These are phyloP conservation scores for Andrena fulva DNA, from an alignment of 2,888 invertebrate genomes.

Conservation along the genomic window DNA sequence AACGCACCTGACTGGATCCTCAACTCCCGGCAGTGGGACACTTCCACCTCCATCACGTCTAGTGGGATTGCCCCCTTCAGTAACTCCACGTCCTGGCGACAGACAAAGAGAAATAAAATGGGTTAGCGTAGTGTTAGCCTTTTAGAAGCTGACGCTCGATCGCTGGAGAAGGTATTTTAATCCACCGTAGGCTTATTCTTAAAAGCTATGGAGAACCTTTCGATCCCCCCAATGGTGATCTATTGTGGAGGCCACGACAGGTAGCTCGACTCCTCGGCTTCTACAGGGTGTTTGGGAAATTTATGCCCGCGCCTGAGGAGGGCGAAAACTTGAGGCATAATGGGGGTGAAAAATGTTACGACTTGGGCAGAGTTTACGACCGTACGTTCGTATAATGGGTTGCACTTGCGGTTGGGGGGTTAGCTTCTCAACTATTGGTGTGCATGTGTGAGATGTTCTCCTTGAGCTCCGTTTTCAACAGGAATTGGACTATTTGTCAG, in stretches of 20 bases:
- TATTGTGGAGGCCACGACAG: not conserved
- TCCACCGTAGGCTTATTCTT: slow-evolving; percentile 7
- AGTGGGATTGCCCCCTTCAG: slow-evolving; percentile 86
- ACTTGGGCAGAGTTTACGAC: slow-evolving; percentile 6
- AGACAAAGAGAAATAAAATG: slow-evolving; percentile 14
- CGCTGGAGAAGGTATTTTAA: slow-evolving; percentile 18
- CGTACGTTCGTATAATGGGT: not conserved
- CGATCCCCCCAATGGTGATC: not conserved
- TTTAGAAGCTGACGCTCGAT: not conserved
- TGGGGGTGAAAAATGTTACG: slow-evolving; percentile 18
- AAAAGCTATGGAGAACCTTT: not conserved
- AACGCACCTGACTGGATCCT: slow-evolving; percentile 87
- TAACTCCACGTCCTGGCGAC: slow-evolving; percentile 81
- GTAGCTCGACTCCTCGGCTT: not conserved
- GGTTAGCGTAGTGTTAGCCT: slow-evolving; percentile 13
- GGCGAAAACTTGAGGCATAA: slow-evolving; percentile 7
- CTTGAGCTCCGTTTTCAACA: not conserved
- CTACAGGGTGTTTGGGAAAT: slow-evolving; percentile 23
- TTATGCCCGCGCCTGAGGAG: not conserved
- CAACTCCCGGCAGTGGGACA: slow-evolving; percentile 87
- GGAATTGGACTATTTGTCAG: too few species aligned
- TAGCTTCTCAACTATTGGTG: not conserved
- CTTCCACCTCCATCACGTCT: slow-evolving; percentile 87
- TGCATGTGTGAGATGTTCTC: not conserved
- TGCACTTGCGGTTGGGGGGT: not conserved